These are phyloP conservation scores for Caenorhabditis sp. DNA, from an alignment of 2,888 invertebrate species.

Conservation along the genomic window DNA sequence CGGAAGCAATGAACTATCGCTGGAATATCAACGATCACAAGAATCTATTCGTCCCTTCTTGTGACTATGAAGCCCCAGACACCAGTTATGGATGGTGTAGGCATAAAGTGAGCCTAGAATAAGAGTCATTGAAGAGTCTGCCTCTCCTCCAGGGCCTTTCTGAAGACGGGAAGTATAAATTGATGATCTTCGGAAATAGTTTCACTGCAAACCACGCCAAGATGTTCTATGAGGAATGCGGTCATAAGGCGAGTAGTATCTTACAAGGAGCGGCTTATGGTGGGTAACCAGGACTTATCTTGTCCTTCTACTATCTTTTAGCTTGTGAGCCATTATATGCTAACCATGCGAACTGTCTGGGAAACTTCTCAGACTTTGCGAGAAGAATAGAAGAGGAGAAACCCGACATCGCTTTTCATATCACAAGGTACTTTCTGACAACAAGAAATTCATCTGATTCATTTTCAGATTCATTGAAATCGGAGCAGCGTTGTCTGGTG, in stretches of 20 bases:
- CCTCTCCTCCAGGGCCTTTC: slow-evolving; percentile 23
- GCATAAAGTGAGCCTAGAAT: slow-evolving; percentile 32
- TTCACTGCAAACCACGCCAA: slow-evolving; percentile 41
- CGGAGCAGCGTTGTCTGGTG: background rate
- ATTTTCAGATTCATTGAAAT: background rate
- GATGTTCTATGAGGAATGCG: slow-evolving; percentile 43
- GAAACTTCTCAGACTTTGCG: slow-evolving; percentile 11
- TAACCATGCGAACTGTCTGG: background rate
- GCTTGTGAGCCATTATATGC: slow-evolving; percentile 12
- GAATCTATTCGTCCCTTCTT: slow-evolving; percentile 18
- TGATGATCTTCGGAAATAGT: slow-evolving; percentile 41
- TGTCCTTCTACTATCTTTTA: no score
- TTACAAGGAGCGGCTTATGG: slow-evolving; percentile 18
- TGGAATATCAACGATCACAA: slow-evolving; percentile 31
- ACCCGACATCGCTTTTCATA: slow-evolving; percentile 34
- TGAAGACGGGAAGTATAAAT: slow-evolving; percentile 14
- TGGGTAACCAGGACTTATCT: no score
- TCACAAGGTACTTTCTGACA: slow-evolving; percentile 29
- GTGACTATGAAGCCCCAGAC: slow-evolving; percentile 1
- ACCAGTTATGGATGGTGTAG: slow-evolving; percentile 43
- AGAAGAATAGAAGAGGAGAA: background rate
- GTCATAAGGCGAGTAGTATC: slow-evolving; percentile 26
- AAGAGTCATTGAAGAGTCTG: no score
- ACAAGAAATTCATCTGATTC: no score
- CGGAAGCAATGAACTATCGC: slow-evolving; percentile 6